phyloP scores from a whole-genome alignment of 2,113 vertebrate genomes.

The Nycticebus coucang region DNA sequence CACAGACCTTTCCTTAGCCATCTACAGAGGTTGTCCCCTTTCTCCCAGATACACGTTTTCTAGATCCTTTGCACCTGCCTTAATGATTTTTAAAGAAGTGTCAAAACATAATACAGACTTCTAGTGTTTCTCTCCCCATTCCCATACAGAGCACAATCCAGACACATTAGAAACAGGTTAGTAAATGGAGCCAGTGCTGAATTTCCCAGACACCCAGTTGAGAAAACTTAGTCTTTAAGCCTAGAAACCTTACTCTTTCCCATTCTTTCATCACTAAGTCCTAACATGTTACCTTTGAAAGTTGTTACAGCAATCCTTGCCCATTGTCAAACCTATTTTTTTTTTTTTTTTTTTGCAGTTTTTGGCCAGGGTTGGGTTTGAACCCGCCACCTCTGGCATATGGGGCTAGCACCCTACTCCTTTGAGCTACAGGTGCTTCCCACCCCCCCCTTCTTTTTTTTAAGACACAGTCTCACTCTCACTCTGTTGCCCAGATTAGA shows the following conservation, averaged over 20 bases:
- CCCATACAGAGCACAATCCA: accelerated
- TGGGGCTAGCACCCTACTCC: too few relatives aligned
- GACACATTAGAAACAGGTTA: accelerated
- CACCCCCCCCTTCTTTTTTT: too few relatives aligned
- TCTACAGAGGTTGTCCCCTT: not conserved
- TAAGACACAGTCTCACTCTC: too few relatives aligned
- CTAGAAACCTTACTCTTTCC: not conserved
- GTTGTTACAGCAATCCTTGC: not conserved
- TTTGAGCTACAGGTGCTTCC: too few relatives aligned
- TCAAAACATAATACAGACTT: not conserved
- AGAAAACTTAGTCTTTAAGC: not conserved
- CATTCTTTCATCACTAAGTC: not conserved
- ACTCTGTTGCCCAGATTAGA: too few relatives aligned
- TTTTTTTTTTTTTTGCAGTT: too few relatives aligned
- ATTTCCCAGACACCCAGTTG: not conserved
- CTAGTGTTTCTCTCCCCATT: not conserved
- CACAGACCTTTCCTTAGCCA: not conserved
- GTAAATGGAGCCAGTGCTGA: not conserved
- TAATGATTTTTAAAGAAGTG: not conserved
- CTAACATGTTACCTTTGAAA: not conserved
- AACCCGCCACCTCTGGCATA: too few relatives aligned
- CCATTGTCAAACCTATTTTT: too few relatives aligned
- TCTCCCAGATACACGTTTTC: not conserved
- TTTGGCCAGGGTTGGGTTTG: too few relatives aligned
- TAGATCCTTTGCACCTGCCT: not conserved